Percentiles rank a stretch among this genome's conserved stretches.
Conservation (phyloP, 2,113 vertebrate species). For the Passerina amoena region DNA sequence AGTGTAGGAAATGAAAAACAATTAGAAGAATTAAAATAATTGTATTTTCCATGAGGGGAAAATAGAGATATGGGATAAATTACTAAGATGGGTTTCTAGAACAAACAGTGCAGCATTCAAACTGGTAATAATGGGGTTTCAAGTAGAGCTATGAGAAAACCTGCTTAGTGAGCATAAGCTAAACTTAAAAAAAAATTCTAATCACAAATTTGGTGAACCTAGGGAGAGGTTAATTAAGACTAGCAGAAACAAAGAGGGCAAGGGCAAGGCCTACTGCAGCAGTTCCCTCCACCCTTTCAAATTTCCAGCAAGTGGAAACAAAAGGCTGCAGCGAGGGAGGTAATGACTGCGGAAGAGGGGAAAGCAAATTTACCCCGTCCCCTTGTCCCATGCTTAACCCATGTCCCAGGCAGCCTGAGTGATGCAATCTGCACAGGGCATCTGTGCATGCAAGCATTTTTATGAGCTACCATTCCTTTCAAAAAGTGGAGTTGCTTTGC, state of each 20-base stretch:
- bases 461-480: background rate
- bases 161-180: slow-evolving; percentile 21
- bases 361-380: background rate
- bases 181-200: slow-evolving; percentile 23
- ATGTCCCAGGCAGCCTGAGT: background rate
- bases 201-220: slow-evolving; percentile 60
- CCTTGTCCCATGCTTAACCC: background rate
- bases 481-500: background rate
- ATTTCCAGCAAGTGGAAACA: slow-evolving; percentile 25
- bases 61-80: slow-evolving; percentile 69
- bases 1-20: slow-evolving; percentile 71
- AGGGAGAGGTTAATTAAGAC: slow-evolving; percentile 52
- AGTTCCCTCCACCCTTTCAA: background rate
- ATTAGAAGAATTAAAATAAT: slow-evolving; percentile 73
- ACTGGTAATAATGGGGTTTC: slow-evolving; percentile 52
- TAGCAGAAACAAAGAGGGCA: slow-evolving; percentile 61
- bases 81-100: slow-evolving; percentile 59
- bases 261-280: slow-evolving; percentile 48
- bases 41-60: slow-evolving; percentile 68
- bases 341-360: background rate
- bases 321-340: background rate
- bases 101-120: slow-evolving; percentile 53
- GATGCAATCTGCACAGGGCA: background rate
- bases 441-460: background rate
- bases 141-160: slow-evolving; percentile 59